These are phyloP conservation scores for Octopus bimaculoides DNA, from an alignment of 1,140 invertebrate genomes.

Conservation along the genomic window DNA sequence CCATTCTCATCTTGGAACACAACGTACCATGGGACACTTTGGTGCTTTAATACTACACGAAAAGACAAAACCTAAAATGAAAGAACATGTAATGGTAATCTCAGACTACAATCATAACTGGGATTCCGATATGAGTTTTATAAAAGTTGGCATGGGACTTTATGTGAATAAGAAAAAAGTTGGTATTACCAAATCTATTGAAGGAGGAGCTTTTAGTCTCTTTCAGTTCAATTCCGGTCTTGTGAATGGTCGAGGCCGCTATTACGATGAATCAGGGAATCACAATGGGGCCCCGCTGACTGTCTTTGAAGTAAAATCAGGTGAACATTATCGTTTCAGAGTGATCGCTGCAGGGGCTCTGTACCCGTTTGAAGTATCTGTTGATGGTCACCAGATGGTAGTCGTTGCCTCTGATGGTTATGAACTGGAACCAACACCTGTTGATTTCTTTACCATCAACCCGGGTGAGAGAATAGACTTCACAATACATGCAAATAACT, in stretches of 20 bases:
- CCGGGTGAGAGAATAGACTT: conserved; percentile 82
- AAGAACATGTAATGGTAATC: conserved; percentile 39
- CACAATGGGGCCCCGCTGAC: conserved; percentile 38
- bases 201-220: conserved; percentile 20
- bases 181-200: neutral
- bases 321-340: conserved; percentile 43
- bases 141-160: conserved; percentile 53
- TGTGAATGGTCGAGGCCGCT: conserved; percentile 29
- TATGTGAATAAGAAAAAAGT: conserved; percentile 28
- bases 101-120: conserved; percentile 40
- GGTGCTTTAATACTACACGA: conserved; percentile 36
- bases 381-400: conserved; percentile 61
- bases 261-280: conserved; percentile 63
- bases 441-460: conserved; percentile 38
- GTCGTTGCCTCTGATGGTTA: conserved; percentile 78
- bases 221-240: conserved; percentile 25
- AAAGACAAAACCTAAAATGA: conserved; percentile 23
- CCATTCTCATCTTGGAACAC: conserved; percentile 29
- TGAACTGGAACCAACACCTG: conserved; percentile 71
- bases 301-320: conserved; percentile 33
- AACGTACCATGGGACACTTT: conserved; percentile 30
- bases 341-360: conserved; percentile 37
- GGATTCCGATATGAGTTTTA: conserved; percentile 29
- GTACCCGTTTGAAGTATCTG: conserved; percentile 62
- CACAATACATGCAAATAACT: conserved; percentile 66